These are phyloP conservation scores for Porites rus DNA, from an alignment of 92 coral and sea anemone genomes.

Conservation along the genomic window DNA sequence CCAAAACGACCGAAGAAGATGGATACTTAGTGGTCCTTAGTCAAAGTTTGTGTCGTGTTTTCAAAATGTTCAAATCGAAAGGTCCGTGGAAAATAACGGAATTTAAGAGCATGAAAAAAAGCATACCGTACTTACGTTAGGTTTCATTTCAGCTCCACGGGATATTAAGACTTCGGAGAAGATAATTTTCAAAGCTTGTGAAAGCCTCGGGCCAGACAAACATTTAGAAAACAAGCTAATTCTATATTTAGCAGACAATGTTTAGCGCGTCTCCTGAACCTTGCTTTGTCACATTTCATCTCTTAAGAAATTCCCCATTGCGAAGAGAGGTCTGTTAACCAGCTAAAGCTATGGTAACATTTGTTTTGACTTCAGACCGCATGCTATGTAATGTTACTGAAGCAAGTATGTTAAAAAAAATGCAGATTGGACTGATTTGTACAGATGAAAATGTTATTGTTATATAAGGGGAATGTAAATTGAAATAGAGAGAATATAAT, in stretches of 20 bases:
- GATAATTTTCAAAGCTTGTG: not conserved
- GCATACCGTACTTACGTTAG: not conserved
- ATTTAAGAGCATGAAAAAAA: no score
- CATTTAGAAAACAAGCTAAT: not conserved
- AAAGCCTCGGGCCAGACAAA: not conserved
- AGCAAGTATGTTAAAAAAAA: no score
- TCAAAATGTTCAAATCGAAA: no score
- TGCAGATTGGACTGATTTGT: no score
- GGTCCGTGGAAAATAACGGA: no score
- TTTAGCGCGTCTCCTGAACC: not conserved
- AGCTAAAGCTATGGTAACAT: no score
- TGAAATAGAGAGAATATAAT: no score
- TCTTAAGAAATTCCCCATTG: not conserved
- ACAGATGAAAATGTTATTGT: no score
- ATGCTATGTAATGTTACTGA: not conserved
- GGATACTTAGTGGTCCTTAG: no score
- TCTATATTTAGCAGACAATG: not conserved
- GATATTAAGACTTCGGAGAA: conserved; percentile 6
- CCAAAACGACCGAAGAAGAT: no score
- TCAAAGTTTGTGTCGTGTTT: not conserved
- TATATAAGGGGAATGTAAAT: no score
- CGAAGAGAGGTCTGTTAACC: not conserved
- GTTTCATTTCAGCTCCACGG: not conserved
- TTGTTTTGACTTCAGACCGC: not conserved
- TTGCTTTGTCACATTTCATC: no score